Base-by-base conservation (phyloP, 2,797 vertebrate genomes). In the Notoglanidium macrostoma region DNA sequence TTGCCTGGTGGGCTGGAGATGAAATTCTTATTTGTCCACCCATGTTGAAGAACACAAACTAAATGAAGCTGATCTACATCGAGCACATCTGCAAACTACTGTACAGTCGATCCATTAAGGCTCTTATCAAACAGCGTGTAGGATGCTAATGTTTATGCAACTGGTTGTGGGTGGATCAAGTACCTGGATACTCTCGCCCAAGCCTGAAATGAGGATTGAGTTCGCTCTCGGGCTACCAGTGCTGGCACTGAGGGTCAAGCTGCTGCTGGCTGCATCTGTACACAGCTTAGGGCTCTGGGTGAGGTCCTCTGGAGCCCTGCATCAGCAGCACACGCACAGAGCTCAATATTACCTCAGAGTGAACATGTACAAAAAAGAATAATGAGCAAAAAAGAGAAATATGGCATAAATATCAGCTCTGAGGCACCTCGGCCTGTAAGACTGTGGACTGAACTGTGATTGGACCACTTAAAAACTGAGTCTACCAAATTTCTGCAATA, bases 211-310 rank as follows among this genome's bases (percentile, higher is more conserved):
- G 85, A 98, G 96, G 49, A 98, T 93, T 12, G 97, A 93, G 44
- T 95, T 94, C 88, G 94, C 94, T 90, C 97, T 96, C 0, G 98
- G 96, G 92, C 96, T 98, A 86, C 92, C 93, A 95, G 96, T 89
- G 85, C 92, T 92, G 74, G 90, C 65, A 57, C 90, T 93, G 17
- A 90, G 97, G 79, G 88, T 92, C 92, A 95, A 93, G 88, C 93
- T 92, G 44, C 67, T 90, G 90, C 87, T 94, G 85, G 92, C 93
- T 90, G 94, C 94, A 82, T 98, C 97, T 74, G 95, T 92, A 88
- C 95, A 95, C 89, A 97, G 91, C 92, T 96, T 97, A 44, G 97
- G 97, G 92, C 97, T 99, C 92, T 97, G 95, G 81, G 95, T 94
- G 86, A 98, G 90, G 83, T 99, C 98, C 11, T 99, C 98, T 0